phyloP scores from a whole-genome alignment of 1,140 invertebrate species.

The Uloborus diversus region DNA sequence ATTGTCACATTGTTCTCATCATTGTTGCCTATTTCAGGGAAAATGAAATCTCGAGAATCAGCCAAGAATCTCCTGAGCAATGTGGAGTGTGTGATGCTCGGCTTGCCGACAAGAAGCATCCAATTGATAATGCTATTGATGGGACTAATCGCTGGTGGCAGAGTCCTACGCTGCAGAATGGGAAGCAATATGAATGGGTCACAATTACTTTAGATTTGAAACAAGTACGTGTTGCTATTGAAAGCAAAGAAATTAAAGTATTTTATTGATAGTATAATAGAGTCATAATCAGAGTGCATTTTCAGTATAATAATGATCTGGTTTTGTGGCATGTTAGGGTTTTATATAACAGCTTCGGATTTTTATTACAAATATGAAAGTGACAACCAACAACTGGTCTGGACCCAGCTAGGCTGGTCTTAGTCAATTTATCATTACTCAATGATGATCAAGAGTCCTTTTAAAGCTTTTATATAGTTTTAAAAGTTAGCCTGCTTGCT shows the following conservation, averaged over 20 bases:
- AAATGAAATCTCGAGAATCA: neutral
- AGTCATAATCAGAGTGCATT: neutral
- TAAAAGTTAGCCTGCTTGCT: too few species aligned
- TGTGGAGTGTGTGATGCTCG: constrained; percentile 70
- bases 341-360: too few species aligned
- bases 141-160: constrained; percentile 91
- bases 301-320: neutral
- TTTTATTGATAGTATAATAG: neutral
- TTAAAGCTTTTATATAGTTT: too few species aligned
- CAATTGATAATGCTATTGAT: constrained; percentile 83
- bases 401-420: too few species aligned
- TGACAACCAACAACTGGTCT: too few species aligned
- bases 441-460: too few species aligned
- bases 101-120: constrained; percentile 78
- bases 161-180: constrained; percentile 85
- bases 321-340: too few species aligned
- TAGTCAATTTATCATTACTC: too few species aligned
- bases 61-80: constrained; percentile 61
- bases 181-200: constrained; percentile 84
- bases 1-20: too few species aligned
- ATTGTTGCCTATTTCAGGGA: neutral
- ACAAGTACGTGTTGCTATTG: constrained; percentile 73
- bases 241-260: neutral
- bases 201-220: constrained; percentile 89
- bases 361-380: too few species aligned